A percentile compares a stretch with the other conserved stretches of the same genome.
Evolutionary conservation across 2,797 vertebrate species (phyloP).

Genomic region (Sciaenops ocellatus): DNA sequence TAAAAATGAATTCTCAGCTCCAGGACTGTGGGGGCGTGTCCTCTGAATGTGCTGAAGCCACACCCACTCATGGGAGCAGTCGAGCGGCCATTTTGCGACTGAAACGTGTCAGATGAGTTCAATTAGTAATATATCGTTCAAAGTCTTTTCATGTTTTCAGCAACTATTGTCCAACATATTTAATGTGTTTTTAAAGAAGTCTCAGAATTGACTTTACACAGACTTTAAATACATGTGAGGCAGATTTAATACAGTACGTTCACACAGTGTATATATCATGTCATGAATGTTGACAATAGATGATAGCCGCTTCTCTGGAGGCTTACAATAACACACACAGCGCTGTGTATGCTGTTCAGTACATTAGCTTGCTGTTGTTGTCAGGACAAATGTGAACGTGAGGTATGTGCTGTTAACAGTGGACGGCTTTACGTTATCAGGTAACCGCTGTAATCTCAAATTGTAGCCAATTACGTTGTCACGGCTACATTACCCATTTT

Average conservation of each 20-base stretch:
- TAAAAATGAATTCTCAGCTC: too few relatives aligned
- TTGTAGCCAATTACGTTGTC: constrained; percentile 24
- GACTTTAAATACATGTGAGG: too few relatives aligned
- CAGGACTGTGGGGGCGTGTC: too few relatives aligned
- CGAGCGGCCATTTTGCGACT: too few relatives aligned
- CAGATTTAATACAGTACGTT: background rate
- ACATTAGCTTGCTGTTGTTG: background rate
- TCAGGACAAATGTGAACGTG: background rate
- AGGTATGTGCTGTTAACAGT: constrained; percentile 17
- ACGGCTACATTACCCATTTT: constrained; percentile 44
- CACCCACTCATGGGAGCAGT: too few relatives aligned
- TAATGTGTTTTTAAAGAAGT: too few relatives aligned
- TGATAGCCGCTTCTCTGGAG: background rate
- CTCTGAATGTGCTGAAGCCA: too few relatives aligned
- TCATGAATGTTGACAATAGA: constrained; percentile 4
- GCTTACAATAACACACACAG: background rate
- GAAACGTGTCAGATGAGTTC: too few relatives aligned
- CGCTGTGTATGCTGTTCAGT: background rate
- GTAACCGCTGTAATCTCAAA: constrained; percentile 30
- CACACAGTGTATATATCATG: background rate
- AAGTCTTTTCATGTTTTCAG: too few relatives aligned
- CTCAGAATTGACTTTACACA: too few relatives aligned
- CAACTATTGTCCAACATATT: too few relatives aligned
- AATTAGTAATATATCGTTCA: too few relatives aligned
- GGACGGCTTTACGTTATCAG: constrained; percentile 35